Conservation (phyloP, 2,113 vertebrate species). For the Megaceryle torquata region DNA sequence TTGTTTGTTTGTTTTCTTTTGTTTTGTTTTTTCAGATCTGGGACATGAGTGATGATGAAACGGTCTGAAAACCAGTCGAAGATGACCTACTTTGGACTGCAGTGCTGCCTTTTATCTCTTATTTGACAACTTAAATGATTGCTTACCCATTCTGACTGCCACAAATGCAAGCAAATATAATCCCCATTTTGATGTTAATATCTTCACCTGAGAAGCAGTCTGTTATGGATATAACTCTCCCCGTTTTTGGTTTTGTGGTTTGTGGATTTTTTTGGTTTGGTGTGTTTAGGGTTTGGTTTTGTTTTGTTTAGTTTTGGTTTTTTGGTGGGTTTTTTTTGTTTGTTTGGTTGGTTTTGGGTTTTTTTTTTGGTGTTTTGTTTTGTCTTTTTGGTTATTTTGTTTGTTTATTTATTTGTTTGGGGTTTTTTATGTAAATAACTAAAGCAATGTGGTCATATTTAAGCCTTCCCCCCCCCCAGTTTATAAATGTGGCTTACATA, state of each 20-base stretch:
- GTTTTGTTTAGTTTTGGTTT: too few relatives aligned
- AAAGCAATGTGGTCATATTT: not conserved
- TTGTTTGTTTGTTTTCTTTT: too few relatives aligned
- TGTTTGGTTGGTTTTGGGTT: too few relatives aligned
- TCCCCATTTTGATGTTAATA: not conserved
- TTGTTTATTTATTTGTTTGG: too few relatives aligned
- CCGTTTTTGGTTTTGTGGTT: not conserved
- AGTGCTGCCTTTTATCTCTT: slow-evolving; percentile 8
- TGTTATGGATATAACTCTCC: not conserved
- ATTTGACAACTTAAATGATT: slow-evolving; percentile 31
- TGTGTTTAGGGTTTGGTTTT: too few relatives aligned
- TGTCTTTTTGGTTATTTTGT: too few relatives aligned
- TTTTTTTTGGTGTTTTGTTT: too few relatives aligned
- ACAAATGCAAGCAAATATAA: not conserved
- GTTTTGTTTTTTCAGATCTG: slow-evolving; percentile 85
- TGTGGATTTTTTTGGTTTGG: too few relatives aligned
- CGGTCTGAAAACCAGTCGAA: slow-evolving; percentile 75
- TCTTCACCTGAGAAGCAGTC: not conserved
- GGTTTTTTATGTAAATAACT: slow-evolving; percentile 12
- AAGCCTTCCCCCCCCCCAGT: too few relatives aligned
- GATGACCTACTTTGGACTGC: not conserved
- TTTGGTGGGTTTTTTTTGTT: too few relatives aligned
- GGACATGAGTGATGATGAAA: slow-evolving; percentile 99
- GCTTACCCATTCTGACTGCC: not conserved
- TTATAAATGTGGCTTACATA: not conserved